Base-by-base conservation (phyloP, 2,797 vertebrate genomes). In the Atherinosoma microstoma region DNA sequence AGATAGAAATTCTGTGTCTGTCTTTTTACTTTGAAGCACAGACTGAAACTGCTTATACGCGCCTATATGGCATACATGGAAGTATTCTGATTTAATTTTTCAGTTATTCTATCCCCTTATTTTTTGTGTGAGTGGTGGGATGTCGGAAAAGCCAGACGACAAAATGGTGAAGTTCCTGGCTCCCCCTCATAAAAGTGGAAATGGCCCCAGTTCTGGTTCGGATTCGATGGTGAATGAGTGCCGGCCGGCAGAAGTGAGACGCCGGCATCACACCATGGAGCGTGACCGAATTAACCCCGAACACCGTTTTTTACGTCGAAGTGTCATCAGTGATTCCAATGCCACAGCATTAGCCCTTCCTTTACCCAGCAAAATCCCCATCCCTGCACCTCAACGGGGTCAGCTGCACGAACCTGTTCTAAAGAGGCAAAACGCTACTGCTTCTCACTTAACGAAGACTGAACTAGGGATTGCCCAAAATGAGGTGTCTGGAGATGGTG, bases 241-340 rank as follows among this genome's bases (percentile, higher is more conserved):
- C 65, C 90, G 96, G 57, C 94, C 94, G 20, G 86, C 95, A 12
- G 97, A 97, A 81, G 92, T 95, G 73, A 96, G 97, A 60, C 96
- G 97, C 1, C 96, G 98, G 70, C 97, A 97, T 90, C 97, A 99
- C 93, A 98, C 97, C 49, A 98, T 99, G 97, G 98, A 99, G 88
- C 96, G 97, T 71, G 97, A 99, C 86, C 95, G 95, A 75, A 94
- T 95, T n/a, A 96, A 96, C 32, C 92, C 93, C 7, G 97, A 99
- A 89, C 98, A 99, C 83, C 96, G 97, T 57, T 99, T 99, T 82
- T 94, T 99, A 76, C 97, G 98, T 53, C 97, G 98, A 75, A 99
- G 98, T 76, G 97, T 99, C 82, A 97, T 99, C 91, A 98, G 97
- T 73, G 98, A 99, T 90, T 99, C 97, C 54, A 99, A 99, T 64